Evolutionary conservation across 2,797 vertebrate species (phyloP).

Genomic region (Sebastolobus altivelis): DNA sequence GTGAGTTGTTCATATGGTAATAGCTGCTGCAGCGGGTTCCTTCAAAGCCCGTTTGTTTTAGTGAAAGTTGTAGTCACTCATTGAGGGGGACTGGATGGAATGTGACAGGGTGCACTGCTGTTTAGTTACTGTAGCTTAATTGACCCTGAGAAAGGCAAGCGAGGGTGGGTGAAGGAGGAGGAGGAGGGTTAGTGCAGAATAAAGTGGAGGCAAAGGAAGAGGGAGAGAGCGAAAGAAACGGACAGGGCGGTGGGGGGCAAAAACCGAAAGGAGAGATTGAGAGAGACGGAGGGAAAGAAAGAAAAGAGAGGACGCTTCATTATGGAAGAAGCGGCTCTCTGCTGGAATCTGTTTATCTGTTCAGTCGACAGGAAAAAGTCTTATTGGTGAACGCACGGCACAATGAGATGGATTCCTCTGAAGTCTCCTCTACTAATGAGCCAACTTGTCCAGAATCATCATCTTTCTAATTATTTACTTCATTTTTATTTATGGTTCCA

Average conservation of each 20-base stretch:
- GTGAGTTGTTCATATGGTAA: slow-evolving; percentile 84
- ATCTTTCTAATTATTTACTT: slow-evolving; percentile 73
- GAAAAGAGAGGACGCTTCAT: slow-evolving; percentile 39
- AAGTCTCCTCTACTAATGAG: slow-evolving; percentile 74
- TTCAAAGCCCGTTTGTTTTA: slow-evolving; percentile 83
- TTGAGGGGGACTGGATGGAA: slow-evolving; percentile 77
- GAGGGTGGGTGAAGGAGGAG: slow-evolving; percentile 28
- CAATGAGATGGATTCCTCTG: slow-evolving; percentile 60
- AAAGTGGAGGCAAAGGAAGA: slow-evolving; percentile 33
- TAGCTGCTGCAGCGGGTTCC: slow-evolving; percentile 77
- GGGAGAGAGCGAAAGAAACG: slow-evolving; percentile 31
- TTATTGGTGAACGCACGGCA: slow-evolving; percentile 42
- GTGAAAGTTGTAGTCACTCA: slow-evolving; percentile 83
- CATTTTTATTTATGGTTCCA: slow-evolving; percentile 63
- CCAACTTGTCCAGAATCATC: slow-evolving; percentile 71
- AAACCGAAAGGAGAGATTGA: slow-evolving; percentile 52
- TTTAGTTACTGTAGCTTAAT: slow-evolving; percentile 83
- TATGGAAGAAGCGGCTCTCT: slow-evolving; percentile 44
- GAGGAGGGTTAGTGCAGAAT: slow-evolving; percentile 41
- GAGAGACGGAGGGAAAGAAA: slow-evolving; percentile 41
- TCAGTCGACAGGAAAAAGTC: slow-evolving; percentile 55
- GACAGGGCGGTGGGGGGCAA: slow-evolving; percentile 34
- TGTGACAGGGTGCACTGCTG: slow-evolving; percentile 79
- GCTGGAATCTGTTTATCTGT: slow-evolving; percentile 62
- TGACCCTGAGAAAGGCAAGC: slow-evolving; percentile 79